A percentile compares a stretch with the other conserved stretches of the same genome.
phyloP scores from a whole-genome alignment of 1,140 invertebrate genomes.

The Coptotermes formosanus region DNA sequence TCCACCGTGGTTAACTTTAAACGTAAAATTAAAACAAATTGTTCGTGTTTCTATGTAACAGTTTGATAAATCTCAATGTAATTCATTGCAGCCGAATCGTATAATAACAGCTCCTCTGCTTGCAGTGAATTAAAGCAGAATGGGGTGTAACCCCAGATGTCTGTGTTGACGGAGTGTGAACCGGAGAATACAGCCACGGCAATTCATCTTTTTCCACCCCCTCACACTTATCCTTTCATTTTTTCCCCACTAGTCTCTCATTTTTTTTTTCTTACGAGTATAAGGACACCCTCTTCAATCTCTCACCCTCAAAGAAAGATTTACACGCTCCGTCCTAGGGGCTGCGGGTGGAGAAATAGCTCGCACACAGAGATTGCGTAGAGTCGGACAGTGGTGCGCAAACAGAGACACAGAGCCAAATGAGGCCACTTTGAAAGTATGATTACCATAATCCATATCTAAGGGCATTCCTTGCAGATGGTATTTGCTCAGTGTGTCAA shows the following conservation, averaged over 20 bases:
- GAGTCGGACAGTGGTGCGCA: too few relatives aligned
- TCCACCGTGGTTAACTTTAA: too few relatives aligned
- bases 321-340: slow-evolving; percentile 23
- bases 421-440: too few relatives aligned
- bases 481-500: too few relatives aligned
- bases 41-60: too few relatives aligned
- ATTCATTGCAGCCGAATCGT: too few relatives aligned
- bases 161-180: slow-evolving; percentile 14
- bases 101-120: neutral
- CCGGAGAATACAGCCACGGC: neutral
- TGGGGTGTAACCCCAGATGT: slow-evolving; percentile 9
- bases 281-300: slow-evolving; percentile 5
- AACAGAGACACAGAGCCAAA: too few relatives aligned
- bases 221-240: slow-evolving; percentile 18
- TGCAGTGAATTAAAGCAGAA: neutral
- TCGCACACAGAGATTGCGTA: neutral
- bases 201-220: slow-evolving; percentile 25
- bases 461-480: too few relatives aligned
- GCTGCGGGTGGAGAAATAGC: neutral
- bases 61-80: too few relatives aligned
- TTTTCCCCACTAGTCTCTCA: slow-evolving; percentile 19
- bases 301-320: slow-evolving; percentile 29
- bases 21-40: too few relatives aligned
- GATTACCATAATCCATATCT: too few relatives aligned
- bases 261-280: slow-evolving; percentile 9